Base-by-base conservation (phyloP, 2,113 vertebrate species). In the Lycaon pictus region DNA sequence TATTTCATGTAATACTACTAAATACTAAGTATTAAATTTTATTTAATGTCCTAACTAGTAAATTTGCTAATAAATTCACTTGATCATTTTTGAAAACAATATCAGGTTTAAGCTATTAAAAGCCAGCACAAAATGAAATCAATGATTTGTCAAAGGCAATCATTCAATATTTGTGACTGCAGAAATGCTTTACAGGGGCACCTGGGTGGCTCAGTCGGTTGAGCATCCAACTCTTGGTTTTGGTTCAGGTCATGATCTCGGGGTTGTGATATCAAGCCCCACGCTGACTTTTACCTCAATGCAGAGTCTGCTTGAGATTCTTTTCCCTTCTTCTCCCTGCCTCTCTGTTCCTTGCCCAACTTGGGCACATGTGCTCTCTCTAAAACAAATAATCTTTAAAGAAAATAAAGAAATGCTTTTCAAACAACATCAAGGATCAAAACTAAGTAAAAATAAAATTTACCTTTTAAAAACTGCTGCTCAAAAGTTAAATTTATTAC, bases 381-480 rank as follows among this genome's bases (percentile, higher is more conserved):
- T n/a, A 67, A 65, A 65, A 65, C 29, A 65, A n/a, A 67, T n/a
- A 67, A 67, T 67, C 29, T n/a, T 67, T n/a, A 17, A n/a, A 67
- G 6, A 16, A 67, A 32, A 32, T 32, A 32, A 67, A n/a, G 48
- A 93, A 83, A 88, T 48, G 29, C 35, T 74, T 94, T 81, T 51
- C 11, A 81, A 90, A 86, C 10, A 71, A 91, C 1, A 35, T 63
- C 17, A 80, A 72, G 72, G 48, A 37, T 19, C 60, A 93, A 93
- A 92, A 69, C 69, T 48, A 82, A 80, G 82, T 83, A 88, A 92
- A 88, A 93, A 55, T 87, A 95, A 95, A 71, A 32, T 67, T 82
- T 43, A 87, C 2, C 35, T 93, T 94, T 53, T 67, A 82, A 81
- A 87, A 96, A 67, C 35, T 72, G n/a, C 27, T 71, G 35, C 37